Conservation (phyloP, 1,140 invertebrate species). For the Drosophila triauraria region DNA sequence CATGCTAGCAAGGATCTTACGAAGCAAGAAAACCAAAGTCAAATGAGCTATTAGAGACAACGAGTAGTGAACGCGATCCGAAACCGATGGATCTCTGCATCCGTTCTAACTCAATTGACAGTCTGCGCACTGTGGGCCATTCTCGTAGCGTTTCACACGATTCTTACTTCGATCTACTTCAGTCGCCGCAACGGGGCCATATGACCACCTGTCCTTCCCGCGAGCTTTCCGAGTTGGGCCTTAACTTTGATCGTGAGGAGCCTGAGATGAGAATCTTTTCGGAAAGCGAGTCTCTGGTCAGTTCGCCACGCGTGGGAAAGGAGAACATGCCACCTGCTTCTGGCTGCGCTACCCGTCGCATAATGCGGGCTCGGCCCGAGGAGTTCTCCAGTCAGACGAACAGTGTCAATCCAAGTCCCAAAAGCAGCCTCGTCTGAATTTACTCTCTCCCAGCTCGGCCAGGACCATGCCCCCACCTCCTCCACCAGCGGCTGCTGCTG, state of each 20-base stretch:
- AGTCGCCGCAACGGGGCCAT: slow-evolving; percentile 85
- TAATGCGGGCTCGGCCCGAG: slow-evolving; percentile 85
- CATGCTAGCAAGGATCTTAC: slow-evolving; percentile 69
- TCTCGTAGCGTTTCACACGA: slow-evolving; percentile 94
- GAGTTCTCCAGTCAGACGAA: slow-evolving; percentile 86
- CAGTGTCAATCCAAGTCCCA: slow-evolving; percentile 86
- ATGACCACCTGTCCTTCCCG: slow-evolving; percentile 86
- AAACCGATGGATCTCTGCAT: slow-evolving; percentile 84
- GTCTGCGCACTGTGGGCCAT: slow-evolving; percentile 80
- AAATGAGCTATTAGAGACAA: slow-evolving; percentile 80
- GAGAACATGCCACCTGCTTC: slow-evolving; percentile 82
- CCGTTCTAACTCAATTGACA: slow-evolving; percentile 82
- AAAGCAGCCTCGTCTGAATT: slow-evolving; percentile 86
- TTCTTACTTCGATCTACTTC: slow-evolving; percentile 94
- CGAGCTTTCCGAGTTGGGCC: slow-evolving; percentile 92
- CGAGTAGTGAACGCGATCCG: slow-evolving; percentile 55
- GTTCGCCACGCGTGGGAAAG: slow-evolving; percentile 86
- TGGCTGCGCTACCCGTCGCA: slow-evolving; percentile 77
- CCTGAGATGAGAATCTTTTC: slow-evolving; percentile 94
- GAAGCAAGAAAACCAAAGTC: slow-evolving; percentile 80
- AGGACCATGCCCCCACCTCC: slow-evolving; percentile 39
- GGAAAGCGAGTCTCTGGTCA: slow-evolving; percentile 90
- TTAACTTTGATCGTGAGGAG: slow-evolving; percentile 94
- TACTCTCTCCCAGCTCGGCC: slow-evolving; percentile 83
- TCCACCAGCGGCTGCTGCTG: slow-evolving; percentile 11